These are phyloP conservation scores for Coptodon bakossiorum DNA, from an alignment of 2,113 vertebrate genomes.

Conservation along the genomic window DNA sequence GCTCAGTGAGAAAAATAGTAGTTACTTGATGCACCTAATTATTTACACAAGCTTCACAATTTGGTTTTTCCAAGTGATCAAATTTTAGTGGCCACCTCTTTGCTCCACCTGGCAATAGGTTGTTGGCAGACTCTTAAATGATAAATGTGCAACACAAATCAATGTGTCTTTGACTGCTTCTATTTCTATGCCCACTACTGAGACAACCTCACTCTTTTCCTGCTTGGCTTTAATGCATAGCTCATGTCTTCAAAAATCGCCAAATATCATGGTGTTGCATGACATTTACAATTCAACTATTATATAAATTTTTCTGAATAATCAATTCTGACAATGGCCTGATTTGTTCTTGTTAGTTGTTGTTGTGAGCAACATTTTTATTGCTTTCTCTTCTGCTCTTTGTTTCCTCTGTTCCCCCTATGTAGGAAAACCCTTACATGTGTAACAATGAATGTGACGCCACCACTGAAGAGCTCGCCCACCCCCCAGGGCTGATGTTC, in stretches of 20 bases:
- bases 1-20: not conserved
- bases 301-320: not conserved
- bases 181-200: not conserved
- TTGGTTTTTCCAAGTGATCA: not conserved
- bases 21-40: not conserved
- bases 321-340: not conserved
- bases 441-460: constrained; percentile 99
- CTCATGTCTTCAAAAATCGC: not conserved
- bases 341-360: not conserved
- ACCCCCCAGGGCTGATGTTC: constrained; percentile 95
- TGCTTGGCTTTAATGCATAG: not conserved
- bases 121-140: constrained; percentile 1
- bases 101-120: not conserved
- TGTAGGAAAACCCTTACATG: constrained; percentile 98
- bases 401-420: constrained; percentile 16
- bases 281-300: not conserved
- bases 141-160: constrained; percentile 17
- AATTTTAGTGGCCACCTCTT: not conserved
- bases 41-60: not conserved
- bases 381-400: constrained; percentile 2
- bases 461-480: constrained; percentile 88
- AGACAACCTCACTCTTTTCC: not conserved
- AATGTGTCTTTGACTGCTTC: not conserved
- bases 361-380: not conserved
- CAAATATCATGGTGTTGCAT: not conserved